phyloP scores from a whole-genome alignment of 2,113 vertebrate species.

The Myotis brandtii region DNA sequence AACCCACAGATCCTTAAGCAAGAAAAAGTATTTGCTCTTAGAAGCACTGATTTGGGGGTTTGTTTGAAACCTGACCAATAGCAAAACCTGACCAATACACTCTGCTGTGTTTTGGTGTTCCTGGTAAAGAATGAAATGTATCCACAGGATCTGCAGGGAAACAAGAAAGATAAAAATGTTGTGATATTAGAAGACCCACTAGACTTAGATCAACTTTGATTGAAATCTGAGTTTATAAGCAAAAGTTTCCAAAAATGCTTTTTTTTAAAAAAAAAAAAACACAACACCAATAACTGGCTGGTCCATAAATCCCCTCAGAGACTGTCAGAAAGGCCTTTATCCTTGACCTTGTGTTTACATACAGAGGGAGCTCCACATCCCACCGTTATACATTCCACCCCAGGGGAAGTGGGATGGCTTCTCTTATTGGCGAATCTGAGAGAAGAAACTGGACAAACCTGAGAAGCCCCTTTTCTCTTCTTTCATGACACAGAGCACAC shows the following conservation, averaged over 20 bases:
- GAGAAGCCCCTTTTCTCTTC: background rate
- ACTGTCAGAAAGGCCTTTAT: background rate
- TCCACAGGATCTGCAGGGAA: background rate
- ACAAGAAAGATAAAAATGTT: background rate
- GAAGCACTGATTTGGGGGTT: background rate
- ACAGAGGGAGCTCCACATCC: accelerated
- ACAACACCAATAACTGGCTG: background rate
- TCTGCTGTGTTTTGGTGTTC: no score
- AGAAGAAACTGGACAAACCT: background rate
- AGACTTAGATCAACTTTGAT: background rate
- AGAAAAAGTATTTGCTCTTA: background rate
- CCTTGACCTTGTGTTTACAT: background rate
- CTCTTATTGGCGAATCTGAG: background rate
- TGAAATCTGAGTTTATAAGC: background rate
- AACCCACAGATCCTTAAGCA: background rate
- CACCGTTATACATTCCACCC: background rate
- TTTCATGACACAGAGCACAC: accelerated
- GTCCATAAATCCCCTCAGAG: background rate
- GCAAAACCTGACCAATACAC: background rate
- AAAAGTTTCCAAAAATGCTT: background rate
- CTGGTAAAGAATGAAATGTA: background rate
- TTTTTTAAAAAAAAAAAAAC: background rate
- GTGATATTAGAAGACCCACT: background rate
- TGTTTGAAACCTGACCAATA: background rate
- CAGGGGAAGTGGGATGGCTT: background rate